Evolutionary conservation across 2,888 invertebrate species (phyloP).

Genomic region (Lepidocyrtinus sp.): DNA sequence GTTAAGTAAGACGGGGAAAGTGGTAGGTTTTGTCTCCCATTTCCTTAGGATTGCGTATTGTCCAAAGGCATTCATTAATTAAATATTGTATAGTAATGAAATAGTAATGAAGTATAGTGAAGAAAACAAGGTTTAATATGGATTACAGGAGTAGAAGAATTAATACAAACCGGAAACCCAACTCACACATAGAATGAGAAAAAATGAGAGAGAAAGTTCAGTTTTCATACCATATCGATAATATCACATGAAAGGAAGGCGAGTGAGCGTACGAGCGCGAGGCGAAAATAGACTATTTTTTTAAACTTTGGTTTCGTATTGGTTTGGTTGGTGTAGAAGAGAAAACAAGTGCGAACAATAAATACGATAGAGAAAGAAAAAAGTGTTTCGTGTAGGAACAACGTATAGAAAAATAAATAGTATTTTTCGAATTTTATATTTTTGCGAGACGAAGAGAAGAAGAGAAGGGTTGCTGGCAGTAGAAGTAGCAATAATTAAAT

Average conservation of each 20-base stretch:
- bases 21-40: too few relatives aligned
- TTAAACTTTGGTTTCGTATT: too few relatives aligned
- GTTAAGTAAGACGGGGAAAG: too few relatives aligned
- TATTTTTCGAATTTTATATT: neutral
- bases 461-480: neutral
- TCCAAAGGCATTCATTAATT: too few relatives aligned
- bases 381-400: constrained; percentile 9
- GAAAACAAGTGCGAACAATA: neutral
- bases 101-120: too few relatives aligned
- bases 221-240: neutral
- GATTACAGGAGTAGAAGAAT: too few relatives aligned
- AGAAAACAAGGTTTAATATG: too few relatives aligned
- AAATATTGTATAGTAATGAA: too few relatives aligned
- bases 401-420: neutral
- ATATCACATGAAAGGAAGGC: neutral
- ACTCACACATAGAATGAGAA: neutral
- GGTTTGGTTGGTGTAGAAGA: neutral
- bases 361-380: constrained; percentile 29
- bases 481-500: too few relatives aligned
- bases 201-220: neutral
- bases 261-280: neutral
- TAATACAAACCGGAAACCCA: too few relatives aligned
- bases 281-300: neutral
- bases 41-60: too few relatives aligned
- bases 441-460: neutral